These are phyloP conservation scores for Tribolium madens DNA, from an alignment of 1,140 invertebrate genomes.

Conservation along the genomic window DNA sequence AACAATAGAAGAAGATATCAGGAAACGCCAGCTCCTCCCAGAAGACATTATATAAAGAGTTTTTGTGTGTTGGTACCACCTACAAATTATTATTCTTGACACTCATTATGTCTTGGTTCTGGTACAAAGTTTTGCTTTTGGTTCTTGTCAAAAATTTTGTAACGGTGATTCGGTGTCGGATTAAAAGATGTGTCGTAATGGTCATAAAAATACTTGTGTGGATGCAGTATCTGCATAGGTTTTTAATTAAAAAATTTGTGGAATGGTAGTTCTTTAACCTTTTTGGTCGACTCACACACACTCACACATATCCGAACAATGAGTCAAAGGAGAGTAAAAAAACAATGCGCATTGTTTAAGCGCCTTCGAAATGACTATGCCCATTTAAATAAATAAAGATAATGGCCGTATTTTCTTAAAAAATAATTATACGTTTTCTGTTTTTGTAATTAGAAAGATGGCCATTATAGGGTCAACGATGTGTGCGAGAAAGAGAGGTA, in stretches of 20 bases:
- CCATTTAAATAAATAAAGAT: conserved; percentile 39
- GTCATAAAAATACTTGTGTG: background rate
- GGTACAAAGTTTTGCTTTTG: background rate
- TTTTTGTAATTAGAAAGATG: conserved; percentile 29
- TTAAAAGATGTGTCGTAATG: background rate
- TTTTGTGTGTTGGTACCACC: background rate
- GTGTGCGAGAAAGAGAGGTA: background rate
- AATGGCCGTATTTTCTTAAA: conserved; percentile 32
- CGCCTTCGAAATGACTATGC: conserved; percentile 17
- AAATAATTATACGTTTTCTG: conserved; percentile 34
- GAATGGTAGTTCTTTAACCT: conserved; percentile 20
- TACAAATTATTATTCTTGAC: background rate
- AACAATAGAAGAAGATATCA: background rate
- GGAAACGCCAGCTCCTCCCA: background rate
- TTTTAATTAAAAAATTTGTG: conserved; percentile 33
- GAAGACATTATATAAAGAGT: background rate
- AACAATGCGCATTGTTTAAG: conserved; percentile 34
- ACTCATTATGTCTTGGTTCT: background rate
- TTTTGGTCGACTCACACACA: conserved; percentile 12
- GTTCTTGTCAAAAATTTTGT: background rate
- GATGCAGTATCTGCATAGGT: background rate
- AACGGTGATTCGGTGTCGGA: background rate
- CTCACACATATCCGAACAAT: conserved; percentile 24
- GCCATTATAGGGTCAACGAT: conserved; percentile 17
- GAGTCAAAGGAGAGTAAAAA: conserved; percentile 31